These are phyloP conservation scores for Microctonus hyperodae DNA, from an alignment of 2,888 invertebrate species.

Conservation along the genomic window DNA sequence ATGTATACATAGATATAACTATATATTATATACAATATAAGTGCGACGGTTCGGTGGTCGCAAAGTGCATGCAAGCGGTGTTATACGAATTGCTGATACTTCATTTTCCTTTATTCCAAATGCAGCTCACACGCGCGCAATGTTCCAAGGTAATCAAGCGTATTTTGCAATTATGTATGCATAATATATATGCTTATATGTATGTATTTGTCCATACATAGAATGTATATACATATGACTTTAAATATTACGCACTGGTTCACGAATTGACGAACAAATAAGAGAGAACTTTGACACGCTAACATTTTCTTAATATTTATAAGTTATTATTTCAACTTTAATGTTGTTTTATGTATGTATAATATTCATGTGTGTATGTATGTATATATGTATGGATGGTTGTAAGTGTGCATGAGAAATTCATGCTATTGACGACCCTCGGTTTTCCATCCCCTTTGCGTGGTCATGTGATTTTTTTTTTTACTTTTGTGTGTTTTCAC, in stretches of 20 bases:
- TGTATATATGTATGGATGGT: not conserved
- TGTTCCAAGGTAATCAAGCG: conserved; percentile 8
- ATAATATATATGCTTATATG: too few relatives aligned
- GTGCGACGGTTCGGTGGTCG: conserved; percentile 4
- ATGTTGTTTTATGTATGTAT: not conserved
- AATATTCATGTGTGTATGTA: not conserved
- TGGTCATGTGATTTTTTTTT: not conserved
- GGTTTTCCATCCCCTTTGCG: not conserved
- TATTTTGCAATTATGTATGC: conserved; percentile 15
- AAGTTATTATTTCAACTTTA: not conserved
- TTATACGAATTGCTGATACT: conserved; percentile 5
- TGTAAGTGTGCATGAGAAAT: not conserved
- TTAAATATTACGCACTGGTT: not conserved
- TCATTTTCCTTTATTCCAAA: conserved; percentile 7
- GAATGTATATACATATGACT: not conserved
- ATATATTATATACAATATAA: not conserved
- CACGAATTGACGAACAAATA: conserved; percentile 8
- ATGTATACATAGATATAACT: not conserved
- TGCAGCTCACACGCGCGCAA: not conserved
- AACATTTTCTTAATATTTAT: conserved; percentile 5
- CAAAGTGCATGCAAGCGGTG: conserved; percentile 6
- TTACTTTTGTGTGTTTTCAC: too few relatives aligned
- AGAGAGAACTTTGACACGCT: conserved; percentile 8
- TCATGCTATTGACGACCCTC: not conserved
- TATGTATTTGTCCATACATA: not conserved